phyloP scores from a whole-genome alignment of 2,888 invertebrate genomes.

The Coleophora deauratella region DNA sequence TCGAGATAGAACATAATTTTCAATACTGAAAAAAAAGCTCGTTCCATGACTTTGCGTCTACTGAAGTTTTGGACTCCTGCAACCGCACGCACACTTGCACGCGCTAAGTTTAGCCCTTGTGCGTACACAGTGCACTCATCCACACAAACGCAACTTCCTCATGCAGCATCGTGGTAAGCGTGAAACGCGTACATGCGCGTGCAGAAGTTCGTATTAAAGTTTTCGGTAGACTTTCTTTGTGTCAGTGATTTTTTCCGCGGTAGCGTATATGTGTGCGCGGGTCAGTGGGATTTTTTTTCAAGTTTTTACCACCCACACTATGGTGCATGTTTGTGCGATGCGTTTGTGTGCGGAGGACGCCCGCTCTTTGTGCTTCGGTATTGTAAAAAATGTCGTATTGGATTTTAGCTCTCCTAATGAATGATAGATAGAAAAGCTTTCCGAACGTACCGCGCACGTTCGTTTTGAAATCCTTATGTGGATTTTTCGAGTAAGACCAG shows the following conservation, averaged over 20 bases:
- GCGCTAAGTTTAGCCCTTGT: constrained; percentile 65
- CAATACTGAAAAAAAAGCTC: constrained; percentile 9
- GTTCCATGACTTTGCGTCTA: constrained; percentile 22
- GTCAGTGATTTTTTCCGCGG: constrained; percentile 72
- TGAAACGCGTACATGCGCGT: constrained; percentile 33
- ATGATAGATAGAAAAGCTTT: constrained; percentile 65
- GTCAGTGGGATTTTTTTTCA: constrained; percentile 70
- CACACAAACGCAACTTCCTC: constrained; percentile 48
- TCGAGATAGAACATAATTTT: neutral
- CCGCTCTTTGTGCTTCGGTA: constrained; percentile 69
- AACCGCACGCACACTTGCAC: constrained; percentile 48
- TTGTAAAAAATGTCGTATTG: constrained; percentile 74
- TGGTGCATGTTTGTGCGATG: constrained; percentile 34
- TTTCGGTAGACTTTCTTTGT: constrained; percentile 72
- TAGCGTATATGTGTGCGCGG: constrained; percentile 50
- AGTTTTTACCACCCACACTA: constrained; percentile 59
- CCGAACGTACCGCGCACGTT: constrained; percentile 39
- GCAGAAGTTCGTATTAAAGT: constrained; percentile 68
- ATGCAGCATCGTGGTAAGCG: constrained; percentile 31
- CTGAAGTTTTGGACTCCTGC: constrained; percentile 62
- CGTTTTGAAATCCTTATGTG: constrained; percentile 55
- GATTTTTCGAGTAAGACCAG: constrained; percentile 7
- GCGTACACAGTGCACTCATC: constrained; percentile 48
- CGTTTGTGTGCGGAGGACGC: constrained; percentile 49
- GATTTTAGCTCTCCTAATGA: constrained; percentile 72